Conservation (phyloP, 2,797 vertebrate genomes). For the Octomys mimax region DNA sequence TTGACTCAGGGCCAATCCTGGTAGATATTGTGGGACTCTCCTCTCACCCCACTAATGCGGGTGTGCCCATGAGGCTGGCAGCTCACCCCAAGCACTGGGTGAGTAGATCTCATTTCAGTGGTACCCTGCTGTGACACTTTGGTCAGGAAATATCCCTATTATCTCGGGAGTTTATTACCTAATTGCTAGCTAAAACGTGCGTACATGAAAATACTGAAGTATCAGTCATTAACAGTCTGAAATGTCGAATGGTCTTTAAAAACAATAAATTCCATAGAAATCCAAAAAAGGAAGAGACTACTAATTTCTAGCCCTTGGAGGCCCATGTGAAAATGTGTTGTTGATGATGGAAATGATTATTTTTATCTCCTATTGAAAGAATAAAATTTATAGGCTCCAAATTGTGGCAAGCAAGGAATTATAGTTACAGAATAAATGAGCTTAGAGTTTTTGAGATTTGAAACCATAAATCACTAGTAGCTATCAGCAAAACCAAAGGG, state of each 20-base stretch:
- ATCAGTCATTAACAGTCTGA: constrained; percentile 42
- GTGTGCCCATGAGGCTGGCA: background rate
- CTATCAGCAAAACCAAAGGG: background rate
- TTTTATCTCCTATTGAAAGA: constrained; percentile 51
- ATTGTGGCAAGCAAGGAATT: constrained; percentile 10
- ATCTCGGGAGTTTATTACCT: background rate
- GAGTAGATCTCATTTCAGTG: constrained; percentile 25
- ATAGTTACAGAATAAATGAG: constrained; percentile 40
- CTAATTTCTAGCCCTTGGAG: background rate
- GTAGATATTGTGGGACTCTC: background rate
- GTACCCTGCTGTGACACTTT: background rate
- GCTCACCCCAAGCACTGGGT: background rate
- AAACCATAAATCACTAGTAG: constrained; percentile 37
- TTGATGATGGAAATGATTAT: constrained; percentile 56
- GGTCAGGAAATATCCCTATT: background rate
- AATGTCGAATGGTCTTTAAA: constrained; percentile 45
- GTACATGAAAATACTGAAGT: background rate
- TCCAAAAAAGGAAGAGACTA: constrained; percentile 5
- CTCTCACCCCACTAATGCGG: background rate
- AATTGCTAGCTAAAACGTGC: constrained; percentile 2
- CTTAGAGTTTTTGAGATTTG: constrained; percentile 11
- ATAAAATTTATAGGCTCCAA: constrained; percentile 33
- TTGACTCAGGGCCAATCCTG: background rate
- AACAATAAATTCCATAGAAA: constrained; percentile 29
- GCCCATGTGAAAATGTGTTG: constrained; percentile 1